Evolutionary conservation across 2,888 invertebrate genomes (phyloP), one percentile per base, ranked within the genome.

Genomic region (Idaea straminata): DNA sequence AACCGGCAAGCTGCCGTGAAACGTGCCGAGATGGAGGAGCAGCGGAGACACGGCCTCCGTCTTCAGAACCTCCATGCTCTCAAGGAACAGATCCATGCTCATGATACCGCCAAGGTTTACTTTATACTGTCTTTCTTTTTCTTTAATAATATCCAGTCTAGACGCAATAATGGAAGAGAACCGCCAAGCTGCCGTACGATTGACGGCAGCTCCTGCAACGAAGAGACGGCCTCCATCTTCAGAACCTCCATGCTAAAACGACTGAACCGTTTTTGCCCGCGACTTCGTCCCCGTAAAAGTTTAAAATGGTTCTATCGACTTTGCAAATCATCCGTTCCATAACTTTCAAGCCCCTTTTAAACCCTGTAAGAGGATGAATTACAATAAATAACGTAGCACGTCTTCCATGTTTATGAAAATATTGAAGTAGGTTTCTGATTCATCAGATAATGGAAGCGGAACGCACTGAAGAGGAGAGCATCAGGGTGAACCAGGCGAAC

Each of bases 111-210:
- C 3, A 92, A 91, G 84, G 88, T 89, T 63, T 15, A 57, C 15
- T 7, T 7, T 57, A 5, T 13, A 13, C n/a, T 2, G 16, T 25
- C 1, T 25, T 25, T 25, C 25, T 25, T 25, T 25, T 2, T 25
- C 25, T 25, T 25, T 25, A 25, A 25, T 25, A 25, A 25, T 25
- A 25, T 25, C 25, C 70, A 93, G 94, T n/a, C 72, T 96, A 62
- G 95, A 96, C 71, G 91, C 93, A 15, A 94, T 96, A 86, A 96
- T 96, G 95, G 96, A 96, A 75, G 94, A 95, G 79, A 94, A 95
- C 74, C 93, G 96, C 0, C 86, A 92, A 69, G 86, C 90, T 64
- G 94, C 93, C 0, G 89, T 95, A 4, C 79, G 70, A 76, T 81
- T 15, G 88, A 94, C 63, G 86, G 88, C n/a, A n/a, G n/a, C n/a